Evolutionary conservation across 2,888 invertebrate species (phyloP), one percentile per base, ranked within the genome.

Genomic region (Latrodectus elegans): DNA sequence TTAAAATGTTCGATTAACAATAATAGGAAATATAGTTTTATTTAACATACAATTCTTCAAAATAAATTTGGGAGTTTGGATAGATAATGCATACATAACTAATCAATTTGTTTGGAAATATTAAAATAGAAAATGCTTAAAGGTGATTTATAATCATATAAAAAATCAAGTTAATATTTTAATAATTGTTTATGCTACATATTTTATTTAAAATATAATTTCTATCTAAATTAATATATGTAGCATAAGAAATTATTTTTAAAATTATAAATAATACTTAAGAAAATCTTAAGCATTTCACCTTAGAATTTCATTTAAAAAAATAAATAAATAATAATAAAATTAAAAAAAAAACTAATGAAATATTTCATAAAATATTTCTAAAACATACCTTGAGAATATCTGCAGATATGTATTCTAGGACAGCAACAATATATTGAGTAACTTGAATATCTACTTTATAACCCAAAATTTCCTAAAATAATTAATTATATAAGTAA

Each of bases 351-450:
- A 17, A 72, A 22, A 51, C 60, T 17, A 72, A 15, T 11, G 17
- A 65, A 17, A n/a, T 26, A 53, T 15, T 22, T n/a, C 12, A 70
- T n/a, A 12, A 70, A 60, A 60, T 60, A 72, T 1, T 15, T 38
- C 6, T 26, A 49, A n/a, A 65, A 52, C 22, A 91, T 92, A 95
- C 95, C 93, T 97, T 97, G 79, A 99, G 93, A 91, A 99, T 98
- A 93, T 99, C 99, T 1, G 96, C 96, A 90, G 97, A 96, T 90
- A 99, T 97, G 92, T 97, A 98, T 93, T 99, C 99, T 90, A 99
- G 93, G 70, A 99, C 97, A 74, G 97, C 97, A 71, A 97, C 96
- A 91, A 98, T 95, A 93, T 97, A 98, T 84, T 97, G 94, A 4
- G 97, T 95, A 55, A 98, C 97, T 84, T 96, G 96, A 88, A 91